Evolutionary conservation across 2,888 invertebrate genomes (phyloP).

Genomic region (Melanostoma scalare): DNA sequence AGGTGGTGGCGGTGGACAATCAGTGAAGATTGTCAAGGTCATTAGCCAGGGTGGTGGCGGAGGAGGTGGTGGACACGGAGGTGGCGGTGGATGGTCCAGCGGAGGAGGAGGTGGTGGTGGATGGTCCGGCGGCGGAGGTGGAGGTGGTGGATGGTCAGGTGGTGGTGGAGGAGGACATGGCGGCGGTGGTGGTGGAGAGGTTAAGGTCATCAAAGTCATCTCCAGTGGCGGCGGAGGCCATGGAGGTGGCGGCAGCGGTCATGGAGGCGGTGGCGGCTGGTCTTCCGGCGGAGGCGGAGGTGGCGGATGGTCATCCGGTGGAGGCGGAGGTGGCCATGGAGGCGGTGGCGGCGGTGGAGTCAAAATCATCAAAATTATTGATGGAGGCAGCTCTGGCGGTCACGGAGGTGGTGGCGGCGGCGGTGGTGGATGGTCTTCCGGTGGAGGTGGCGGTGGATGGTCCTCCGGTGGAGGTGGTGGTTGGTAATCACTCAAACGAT

Average conservation of each 20-base stretch:
- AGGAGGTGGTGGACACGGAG: constrained; percentile 40
- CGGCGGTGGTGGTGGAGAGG: constrained; percentile 22
- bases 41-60: constrained; percentile 25
- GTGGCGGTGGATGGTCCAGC: constrained; percentile 51
- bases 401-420: constrained; percentile 38
- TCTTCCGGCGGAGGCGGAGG: constrained; percentile 18
- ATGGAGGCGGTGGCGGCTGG: background rate
- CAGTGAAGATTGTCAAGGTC: constrained; percentile 38
- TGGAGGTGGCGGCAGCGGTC: constrained; percentile 21
- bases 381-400: constrained; percentile 44
- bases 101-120: constrained; percentile 41
- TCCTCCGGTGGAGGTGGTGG: constrained; percentile 42
- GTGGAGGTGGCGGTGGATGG: constrained; percentile 40
- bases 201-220: constrained; percentile 40
- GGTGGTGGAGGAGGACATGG: constrained; percentile 45
- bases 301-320: constrained; percentile 26
- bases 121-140: constrained; percentile 31
- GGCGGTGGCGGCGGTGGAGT: constrained; percentile 57
- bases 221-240: background rate
- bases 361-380: constrained; percentile 38
- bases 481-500: constrained; percentile 36
- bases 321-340: constrained; percentile 46
- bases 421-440: constrained; percentile 24
- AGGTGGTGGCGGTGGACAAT: constrained; percentile 48
- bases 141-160: constrained; percentile 25